Conservation (phyloP, 2,797 vertebrate species). For the Pterois miles region DNA sequence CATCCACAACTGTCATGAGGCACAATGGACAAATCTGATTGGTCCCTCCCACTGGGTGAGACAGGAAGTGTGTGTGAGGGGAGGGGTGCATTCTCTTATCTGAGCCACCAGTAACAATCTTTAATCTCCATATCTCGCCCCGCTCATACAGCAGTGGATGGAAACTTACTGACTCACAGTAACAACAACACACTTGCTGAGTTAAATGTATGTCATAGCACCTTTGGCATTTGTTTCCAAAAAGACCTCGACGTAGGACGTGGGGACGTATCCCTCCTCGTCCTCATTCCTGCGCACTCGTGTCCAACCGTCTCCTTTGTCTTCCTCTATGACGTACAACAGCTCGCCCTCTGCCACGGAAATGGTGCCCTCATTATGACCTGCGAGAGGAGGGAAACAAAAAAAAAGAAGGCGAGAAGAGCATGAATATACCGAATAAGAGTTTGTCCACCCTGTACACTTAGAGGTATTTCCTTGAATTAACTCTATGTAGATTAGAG, state of each 20-base stretch:
- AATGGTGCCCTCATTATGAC: constrained; percentile 97
- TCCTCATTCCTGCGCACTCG: constrained; percentile 96
- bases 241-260: constrained; percentile 97
- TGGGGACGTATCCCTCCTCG: constrained; percentile 98
- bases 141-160: constrained; percentile 8
- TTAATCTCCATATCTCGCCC: neutral
- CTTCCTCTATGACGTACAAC: constrained; percentile 96
- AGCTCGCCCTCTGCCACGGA: constrained; percentile 95
- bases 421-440: neutral
- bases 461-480: neutral
- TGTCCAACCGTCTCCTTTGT: constrained; percentile 99
- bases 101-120: constrained; percentile 28
- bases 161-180: constrained; percentile 21
- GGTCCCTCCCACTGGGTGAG: constrained; percentile 35
- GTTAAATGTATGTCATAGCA: constrained; percentile 99
- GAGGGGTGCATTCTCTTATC: neutral
- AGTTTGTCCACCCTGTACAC: neutral
- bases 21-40: constrained; percentile 62
- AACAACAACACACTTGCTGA: constrained; percentile 25
- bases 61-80: constrained; percentile 20
- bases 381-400: constrained; percentile 65
- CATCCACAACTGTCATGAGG: constrained; percentile 42
- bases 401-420: neutral
- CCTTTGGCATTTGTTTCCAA: constrained; percentile 99
- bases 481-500: neutral